These are phyloP conservation scores for Orthosia incerta DNA, from an alignment of 2,888 invertebrate species.

Conservation along the genomic window DNA sequence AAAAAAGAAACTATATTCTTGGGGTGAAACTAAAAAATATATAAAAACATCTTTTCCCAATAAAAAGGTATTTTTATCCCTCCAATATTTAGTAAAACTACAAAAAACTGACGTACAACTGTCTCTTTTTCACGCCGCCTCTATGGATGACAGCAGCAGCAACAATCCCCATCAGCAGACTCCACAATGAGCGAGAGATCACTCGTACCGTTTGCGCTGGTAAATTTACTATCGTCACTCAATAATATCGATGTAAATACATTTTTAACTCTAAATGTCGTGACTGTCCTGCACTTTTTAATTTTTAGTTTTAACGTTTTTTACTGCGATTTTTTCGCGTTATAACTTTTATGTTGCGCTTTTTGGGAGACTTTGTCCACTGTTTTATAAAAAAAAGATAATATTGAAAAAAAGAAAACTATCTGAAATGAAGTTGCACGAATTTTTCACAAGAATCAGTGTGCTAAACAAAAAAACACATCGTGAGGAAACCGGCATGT, in stretches of 20 bases:
- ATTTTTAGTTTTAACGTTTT: background rate
- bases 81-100: background rate
- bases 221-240: slow-evolving; percentile 88
- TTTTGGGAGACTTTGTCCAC: slow-evolving; percentile 61
- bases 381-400: slow-evolving; percentile 20
- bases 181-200: slow-evolving; percentile 90
- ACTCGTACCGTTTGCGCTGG: slow-evolving; percentile 89
- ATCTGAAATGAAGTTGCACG: too few relatives aligned
- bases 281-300: slow-evolving; percentile 43
- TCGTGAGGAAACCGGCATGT: too few relatives aligned
- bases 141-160: slow-evolving; percentile 82
- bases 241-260: slow-evolving; percentile 88
- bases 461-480: too few relatives aligned
- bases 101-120: slow-evolving; percentile 40
- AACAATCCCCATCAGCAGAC: slow-evolving; percentile 89
- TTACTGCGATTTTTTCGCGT: slow-evolving; percentile 41
- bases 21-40: background rate
- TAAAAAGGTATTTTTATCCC: background rate
- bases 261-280: slow-evolving; percentile 73
- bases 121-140: slow-evolving; percentile 82
- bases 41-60: background rate
- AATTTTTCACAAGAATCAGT: too few relatives aligned
- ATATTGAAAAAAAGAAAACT: background rate
- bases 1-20: background rate
- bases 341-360: slow-evolving; percentile 54